Conservation (phyloP, 2,113 vertebrate species). For the Pogonocichla stellata region DNA sequence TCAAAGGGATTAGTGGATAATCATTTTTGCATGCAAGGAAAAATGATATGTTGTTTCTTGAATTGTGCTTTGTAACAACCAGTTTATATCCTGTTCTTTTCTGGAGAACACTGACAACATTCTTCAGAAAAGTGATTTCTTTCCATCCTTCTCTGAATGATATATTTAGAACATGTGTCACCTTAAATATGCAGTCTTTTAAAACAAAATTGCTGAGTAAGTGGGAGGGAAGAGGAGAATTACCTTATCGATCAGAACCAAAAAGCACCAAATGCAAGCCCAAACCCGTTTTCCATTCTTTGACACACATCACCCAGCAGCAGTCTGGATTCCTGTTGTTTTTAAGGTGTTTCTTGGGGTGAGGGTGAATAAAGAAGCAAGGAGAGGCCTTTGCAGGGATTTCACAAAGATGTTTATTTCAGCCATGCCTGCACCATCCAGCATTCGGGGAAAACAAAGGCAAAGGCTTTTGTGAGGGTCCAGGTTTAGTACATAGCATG, state of each 20-base stretch:
- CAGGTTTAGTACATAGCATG: no score
- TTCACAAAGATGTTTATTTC: no score
- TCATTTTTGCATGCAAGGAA: background rate
- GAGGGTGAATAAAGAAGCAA: no score
- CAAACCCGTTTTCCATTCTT: background rate
- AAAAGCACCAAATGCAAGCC: background rate
- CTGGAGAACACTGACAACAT: background rate
- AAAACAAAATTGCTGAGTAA: background rate
- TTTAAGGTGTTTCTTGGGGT: no score
- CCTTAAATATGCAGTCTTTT: background rate
- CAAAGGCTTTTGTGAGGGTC: no score
- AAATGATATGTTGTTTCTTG: background rate
- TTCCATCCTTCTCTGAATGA: background rate
- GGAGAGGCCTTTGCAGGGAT: no score
- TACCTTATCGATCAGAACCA: background rate
- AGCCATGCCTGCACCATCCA: no score
- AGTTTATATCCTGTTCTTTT: background rate
- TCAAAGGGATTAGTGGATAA: background rate
- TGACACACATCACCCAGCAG: background rate
- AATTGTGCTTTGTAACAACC: background rate
- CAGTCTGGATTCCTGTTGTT: background rate
- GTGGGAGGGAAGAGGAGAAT: background rate
- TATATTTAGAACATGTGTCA: background rate
- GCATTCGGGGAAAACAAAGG: no score
- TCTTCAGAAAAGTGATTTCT: background rate